Evolutionary conservation across 2,113 vertebrate species (phyloP).

Genomic region (Phylloscopus trochiloides): DNA sequence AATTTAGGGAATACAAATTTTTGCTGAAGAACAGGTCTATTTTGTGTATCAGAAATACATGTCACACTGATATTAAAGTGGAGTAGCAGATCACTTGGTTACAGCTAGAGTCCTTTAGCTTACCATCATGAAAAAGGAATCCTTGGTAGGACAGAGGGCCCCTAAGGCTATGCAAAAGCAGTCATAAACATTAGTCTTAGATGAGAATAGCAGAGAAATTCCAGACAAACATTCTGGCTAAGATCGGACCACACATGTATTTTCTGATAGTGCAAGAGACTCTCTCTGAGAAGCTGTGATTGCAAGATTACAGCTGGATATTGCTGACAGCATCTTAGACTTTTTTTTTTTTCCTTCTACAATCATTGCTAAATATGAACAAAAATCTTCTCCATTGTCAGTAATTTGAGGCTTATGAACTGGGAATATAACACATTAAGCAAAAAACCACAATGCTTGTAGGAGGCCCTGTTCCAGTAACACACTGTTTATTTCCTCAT

Average conservation of each 20-base stretch:
- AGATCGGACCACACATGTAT: neutral
- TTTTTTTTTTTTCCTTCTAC: neutral
- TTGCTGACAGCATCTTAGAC: neutral
- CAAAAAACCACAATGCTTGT: neutral
- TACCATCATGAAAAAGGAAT: neutral
- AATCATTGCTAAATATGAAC: neutral
- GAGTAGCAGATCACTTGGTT: neutral
- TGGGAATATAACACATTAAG: neutral
- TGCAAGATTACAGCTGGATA: constrained; percentile 25
- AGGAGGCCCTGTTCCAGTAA: neutral
- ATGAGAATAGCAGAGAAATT: constrained; percentile 27
- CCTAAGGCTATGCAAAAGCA: neutral
- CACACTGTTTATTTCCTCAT: neutral
- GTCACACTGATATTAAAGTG: neutral
- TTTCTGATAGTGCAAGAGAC: neutral
- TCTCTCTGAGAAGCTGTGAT: constrained; percentile 25
- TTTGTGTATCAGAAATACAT: constrained; percentile 29
- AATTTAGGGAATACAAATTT: neutral
- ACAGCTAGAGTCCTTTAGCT: constrained; percentile 8
- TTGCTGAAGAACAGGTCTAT: constrained; percentile 21
- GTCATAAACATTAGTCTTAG: constrained; percentile 45
- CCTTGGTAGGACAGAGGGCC: neutral
- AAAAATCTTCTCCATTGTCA: neutral
- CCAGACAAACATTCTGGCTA: constrained; percentile 46
- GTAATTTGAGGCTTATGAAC: neutral